phyloP scores from a whole-genome alignment of 1,140 invertebrate genomes.

The Scaptomyza montana region DNA sequence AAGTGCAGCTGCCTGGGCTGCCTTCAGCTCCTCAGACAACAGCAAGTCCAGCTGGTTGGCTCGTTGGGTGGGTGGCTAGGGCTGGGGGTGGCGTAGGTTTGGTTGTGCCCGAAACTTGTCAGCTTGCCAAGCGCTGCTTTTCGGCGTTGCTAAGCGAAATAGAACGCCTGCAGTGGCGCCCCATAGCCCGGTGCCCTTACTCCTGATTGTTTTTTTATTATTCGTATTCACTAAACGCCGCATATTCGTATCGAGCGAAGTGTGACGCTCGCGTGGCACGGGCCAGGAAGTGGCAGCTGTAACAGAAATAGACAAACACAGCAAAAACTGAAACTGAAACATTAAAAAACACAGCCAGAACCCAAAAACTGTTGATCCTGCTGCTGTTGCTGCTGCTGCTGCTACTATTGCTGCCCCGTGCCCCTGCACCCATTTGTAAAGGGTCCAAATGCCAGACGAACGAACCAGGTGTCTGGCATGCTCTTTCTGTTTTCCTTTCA shows the following conservation, averaged over 20 bases:
- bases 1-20: slow-evolving; percentile 68
- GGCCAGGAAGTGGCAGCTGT: slow-evolving; percentile 78
- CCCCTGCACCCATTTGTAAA: slow-evolving; percentile 53
- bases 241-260: slow-evolving; percentile 55
- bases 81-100: not conserved
- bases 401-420: slow-evolving; percentile 3
- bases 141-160: slow-evolving; percentile 68
- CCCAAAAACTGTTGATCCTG: slow-evolving; percentile 78
- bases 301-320: slow-evolving; percentile 57
- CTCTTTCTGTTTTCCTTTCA: slow-evolving; percentile 76
- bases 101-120: slow-evolving; percentile 32
- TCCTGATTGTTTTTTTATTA: not conserved
- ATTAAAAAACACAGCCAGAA: slow-evolving; percentile 6
- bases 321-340: slow-evolving; percentile 9
- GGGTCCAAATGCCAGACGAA: slow-evolving; percentile 30
- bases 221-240: slow-evolving; percentile 15
- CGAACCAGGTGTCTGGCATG: slow-evolving; percentile 77
- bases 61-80: slow-evolving; percentile 9
- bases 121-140: slow-evolving; percentile 70
- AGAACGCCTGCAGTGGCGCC: slow-evolving; percentile 35
- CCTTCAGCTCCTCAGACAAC: not conserved
- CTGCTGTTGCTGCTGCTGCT: slow-evolving; percentile 4
- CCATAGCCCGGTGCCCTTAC: not conserved
- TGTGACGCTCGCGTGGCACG: slow-evolving; percentile 79
- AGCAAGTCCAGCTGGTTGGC: slow-evolving; percentile 11